phyloP scores from a whole-genome alignment of 1,140 invertebrate species.

The Papilio dardanus region DNA sequence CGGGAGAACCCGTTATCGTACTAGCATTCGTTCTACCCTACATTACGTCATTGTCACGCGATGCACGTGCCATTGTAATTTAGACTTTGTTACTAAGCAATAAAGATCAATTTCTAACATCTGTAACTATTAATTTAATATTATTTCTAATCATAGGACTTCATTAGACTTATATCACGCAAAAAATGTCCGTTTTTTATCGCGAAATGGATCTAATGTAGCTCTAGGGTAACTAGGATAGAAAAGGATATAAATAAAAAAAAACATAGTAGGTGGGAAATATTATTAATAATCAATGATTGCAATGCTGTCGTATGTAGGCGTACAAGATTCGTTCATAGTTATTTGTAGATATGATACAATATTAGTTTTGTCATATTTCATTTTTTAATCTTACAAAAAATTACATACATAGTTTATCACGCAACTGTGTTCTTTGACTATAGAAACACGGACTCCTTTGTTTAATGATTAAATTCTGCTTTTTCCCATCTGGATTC shows the following conservation, averaged over 20 bases:
- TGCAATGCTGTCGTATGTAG: not conserved
- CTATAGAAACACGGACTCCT: too few species aligned
- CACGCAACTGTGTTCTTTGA: not conserved
- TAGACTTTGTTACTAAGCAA: not conserved
- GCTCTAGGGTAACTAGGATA: too few species aligned
- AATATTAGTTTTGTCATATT: not conserved
- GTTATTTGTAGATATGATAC: conserved; percentile 6
- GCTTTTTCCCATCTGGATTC: too few species aligned
- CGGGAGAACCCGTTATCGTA: conserved; percentile 5
- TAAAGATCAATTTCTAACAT: not conserved
- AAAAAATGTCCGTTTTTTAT: too few species aligned
- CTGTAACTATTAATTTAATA: too few species aligned
- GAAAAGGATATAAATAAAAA: too few species aligned
- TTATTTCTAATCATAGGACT: too few species aligned
- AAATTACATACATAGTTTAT: not conserved
- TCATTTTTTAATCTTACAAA: not conserved
- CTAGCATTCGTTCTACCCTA: not conserved
- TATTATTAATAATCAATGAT: not conserved
- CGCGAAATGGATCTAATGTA: too few species aligned
- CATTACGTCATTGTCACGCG: not conserved
- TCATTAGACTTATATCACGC: too few species aligned
- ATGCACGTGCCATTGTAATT: not conserved
- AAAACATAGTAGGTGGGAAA: too few species aligned
- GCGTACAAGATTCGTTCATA: not conserved
- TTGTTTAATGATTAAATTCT: too few species aligned